These are phyloP conservation scores for Thysanoteuthis rhombus DNA, from an alignment of 2,888 invertebrate species.

Conservation along the genomic window DNA sequence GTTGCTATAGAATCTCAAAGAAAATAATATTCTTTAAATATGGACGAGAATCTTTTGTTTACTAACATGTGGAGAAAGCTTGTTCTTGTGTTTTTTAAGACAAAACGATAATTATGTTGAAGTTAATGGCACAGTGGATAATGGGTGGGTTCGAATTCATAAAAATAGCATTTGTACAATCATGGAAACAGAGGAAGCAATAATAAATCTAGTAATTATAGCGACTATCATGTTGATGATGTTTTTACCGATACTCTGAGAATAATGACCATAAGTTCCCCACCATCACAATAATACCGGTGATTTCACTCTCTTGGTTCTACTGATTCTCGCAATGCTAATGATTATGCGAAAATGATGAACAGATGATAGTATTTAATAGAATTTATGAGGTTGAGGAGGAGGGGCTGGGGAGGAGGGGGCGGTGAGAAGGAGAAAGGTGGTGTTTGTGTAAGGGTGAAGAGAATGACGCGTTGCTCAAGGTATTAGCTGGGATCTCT, in stretches of 20 bases:
- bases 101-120: not conserved
- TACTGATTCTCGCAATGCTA: too few species aligned
- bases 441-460: too few species aligned
- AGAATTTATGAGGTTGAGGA: too few species aligned
- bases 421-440: too few species aligned
- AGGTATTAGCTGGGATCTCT: too few species aligned
- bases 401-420: too few species aligned
- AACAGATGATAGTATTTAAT: too few species aligned
- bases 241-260: not conserved
- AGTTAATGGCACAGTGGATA: not conserved
- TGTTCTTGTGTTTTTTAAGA: not conserved
- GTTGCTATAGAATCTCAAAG: not conserved
- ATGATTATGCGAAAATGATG: too few species aligned
- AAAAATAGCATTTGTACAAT: not conserved
- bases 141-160: not conserved
- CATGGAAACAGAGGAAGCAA: not conserved
- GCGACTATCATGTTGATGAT: not conserved
- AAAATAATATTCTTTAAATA: not conserved
- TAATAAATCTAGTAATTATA: not conserved
- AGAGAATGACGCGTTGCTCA: too few species aligned
- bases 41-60: not conserved
- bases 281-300: too few species aligned
- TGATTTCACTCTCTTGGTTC: too few species aligned
- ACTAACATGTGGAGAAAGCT: not conserved
- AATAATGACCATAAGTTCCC: not conserved